These are phyloP conservation scores for Seladonia tumulorum DNA, from an alignment of 2,888 invertebrate species.

Conservation along the genomic window DNA sequence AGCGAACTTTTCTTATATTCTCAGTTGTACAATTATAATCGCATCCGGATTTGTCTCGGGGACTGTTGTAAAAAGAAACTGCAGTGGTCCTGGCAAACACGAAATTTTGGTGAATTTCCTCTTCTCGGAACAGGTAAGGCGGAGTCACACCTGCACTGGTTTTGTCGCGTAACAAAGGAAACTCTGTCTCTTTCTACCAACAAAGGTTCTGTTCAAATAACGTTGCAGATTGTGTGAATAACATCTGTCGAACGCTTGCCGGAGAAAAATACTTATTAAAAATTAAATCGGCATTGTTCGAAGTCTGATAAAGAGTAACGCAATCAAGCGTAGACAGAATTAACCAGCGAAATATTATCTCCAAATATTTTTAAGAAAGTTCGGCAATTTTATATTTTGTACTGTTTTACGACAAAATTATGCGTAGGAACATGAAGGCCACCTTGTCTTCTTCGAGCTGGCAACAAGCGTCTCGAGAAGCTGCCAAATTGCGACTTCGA, in stretches of 20 bases:
- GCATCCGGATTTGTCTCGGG: conserved; percentile 20
- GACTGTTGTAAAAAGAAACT: conserved; percentile 10
- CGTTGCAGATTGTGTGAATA: conserved; percentile 21
- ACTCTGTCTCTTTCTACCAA: conserved; percentile 16
- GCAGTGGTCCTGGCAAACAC: conserved; percentile 17
- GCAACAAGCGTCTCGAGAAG: background rate
- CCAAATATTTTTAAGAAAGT: background rate
- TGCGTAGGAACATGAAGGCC: background rate
- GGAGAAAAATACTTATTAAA: background rate
- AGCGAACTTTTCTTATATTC: too few species aligned
- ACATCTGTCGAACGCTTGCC: background rate
- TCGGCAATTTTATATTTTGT: background rate
- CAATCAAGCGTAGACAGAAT: background rate
- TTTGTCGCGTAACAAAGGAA: conserved; percentile 47
- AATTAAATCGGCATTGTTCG: background rate
- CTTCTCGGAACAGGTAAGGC: conserved; percentile 42
- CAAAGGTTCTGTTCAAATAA: conserved; percentile 27
- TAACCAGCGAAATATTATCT: background rate
- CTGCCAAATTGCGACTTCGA: background rate
- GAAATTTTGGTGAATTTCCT: conserved; percentile 43
- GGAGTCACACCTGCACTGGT: conserved; percentile 51
- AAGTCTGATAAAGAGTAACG: background rate
- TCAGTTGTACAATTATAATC: too few species aligned
- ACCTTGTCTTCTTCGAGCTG: background rate
- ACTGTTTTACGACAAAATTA: background rate